Evolutionary conservation across 2,113 vertebrate species (phyloP).

Genomic region (Phycodurus eques): DNA sequence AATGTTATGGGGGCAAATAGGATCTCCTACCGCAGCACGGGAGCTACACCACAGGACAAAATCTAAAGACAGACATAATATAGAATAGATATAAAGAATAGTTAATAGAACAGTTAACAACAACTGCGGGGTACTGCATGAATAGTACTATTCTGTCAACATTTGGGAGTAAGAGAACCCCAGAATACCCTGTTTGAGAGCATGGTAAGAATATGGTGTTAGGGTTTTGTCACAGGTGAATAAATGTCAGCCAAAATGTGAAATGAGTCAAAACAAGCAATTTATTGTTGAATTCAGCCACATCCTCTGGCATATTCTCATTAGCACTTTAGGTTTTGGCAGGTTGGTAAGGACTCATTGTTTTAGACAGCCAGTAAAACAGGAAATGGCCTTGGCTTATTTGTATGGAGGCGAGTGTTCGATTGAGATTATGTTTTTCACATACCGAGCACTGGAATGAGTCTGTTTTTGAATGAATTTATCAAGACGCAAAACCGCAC

Average conservation of each 20-base stretch:
- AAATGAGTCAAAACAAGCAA: constrained; percentile 25
- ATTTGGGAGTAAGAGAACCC: neutral
- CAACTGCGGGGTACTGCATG: neutral
- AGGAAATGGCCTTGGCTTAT: constrained; percentile 38
- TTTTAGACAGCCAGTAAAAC: constrained; percentile 48
- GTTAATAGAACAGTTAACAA: neutral
- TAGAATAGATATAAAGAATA: neutral
- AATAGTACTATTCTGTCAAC: neutral
- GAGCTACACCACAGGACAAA: neutral
- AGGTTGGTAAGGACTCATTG: constrained; percentile 53
- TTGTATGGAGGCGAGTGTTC: constrained; percentile 64
- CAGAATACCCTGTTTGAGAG: neutral
- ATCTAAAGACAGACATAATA: neutral
- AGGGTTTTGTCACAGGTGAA: neutral
- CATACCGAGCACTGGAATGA: constrained; percentile 36
- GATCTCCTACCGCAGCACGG: no score
- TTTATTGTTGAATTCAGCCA: constrained; percentile 33
- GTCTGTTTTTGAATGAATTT: constrained; percentile 32
- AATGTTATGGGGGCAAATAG: neutral
- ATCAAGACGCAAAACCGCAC: constrained; percentile 46
- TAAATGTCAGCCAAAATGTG: constrained; percentile 18
- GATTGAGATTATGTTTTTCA: constrained; percentile 58
- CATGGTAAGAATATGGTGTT: neutral
- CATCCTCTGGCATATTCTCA: constrained; percentile 33
- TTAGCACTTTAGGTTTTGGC: constrained; percentile 40